A percentile compares a stretch with the other conserved stretches of the same genome.
Conservation (phyloP, 2,113 vertebrate species). For the Rattus rattus region DNA sequence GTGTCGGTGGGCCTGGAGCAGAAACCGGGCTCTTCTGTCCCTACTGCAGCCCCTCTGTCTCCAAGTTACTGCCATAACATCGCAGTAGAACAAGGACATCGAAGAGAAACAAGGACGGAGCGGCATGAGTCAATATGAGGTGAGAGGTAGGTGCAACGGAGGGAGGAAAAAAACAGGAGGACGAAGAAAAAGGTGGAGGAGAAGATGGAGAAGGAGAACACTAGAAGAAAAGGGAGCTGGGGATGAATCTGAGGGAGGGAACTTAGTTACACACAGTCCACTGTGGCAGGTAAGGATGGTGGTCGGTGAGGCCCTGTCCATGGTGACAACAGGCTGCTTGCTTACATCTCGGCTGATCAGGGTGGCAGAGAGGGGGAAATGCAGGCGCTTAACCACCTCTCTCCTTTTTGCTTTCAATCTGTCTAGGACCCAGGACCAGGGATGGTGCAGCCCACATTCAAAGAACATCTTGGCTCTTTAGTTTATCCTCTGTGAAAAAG, state of each 20-base stretch:
- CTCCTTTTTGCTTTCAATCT: not conserved
- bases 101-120: not conserved
- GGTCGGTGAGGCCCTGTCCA: not conserved
- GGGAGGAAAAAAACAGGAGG: rapidly evolving
- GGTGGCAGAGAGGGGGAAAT: too few species aligned
- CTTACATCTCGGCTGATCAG: not conserved
- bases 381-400: not conserved
- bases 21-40: not conserved
- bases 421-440: not conserved
- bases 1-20: not conserved
- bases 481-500: not conserved
- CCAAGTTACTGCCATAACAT: not conserved
- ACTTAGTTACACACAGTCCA: too few species aligned
- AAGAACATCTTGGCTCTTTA: too few species aligned
- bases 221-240: not conserved
- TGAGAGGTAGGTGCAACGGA: not conserved
- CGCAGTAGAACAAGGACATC: too few species aligned
- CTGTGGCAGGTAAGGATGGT: not conserved
- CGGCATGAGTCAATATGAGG: not conserved
- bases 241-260: not conserved
- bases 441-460: not conserved
- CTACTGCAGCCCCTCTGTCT: not conserved
- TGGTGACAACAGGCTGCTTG: not conserved
- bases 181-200: not conserved
- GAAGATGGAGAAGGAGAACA: not conserved